These are phyloP conservation scores for Enteromius treurensis DNA, from an alignment of 2,797 vertebrate genomes.

Conservation along the genomic window DNA sequence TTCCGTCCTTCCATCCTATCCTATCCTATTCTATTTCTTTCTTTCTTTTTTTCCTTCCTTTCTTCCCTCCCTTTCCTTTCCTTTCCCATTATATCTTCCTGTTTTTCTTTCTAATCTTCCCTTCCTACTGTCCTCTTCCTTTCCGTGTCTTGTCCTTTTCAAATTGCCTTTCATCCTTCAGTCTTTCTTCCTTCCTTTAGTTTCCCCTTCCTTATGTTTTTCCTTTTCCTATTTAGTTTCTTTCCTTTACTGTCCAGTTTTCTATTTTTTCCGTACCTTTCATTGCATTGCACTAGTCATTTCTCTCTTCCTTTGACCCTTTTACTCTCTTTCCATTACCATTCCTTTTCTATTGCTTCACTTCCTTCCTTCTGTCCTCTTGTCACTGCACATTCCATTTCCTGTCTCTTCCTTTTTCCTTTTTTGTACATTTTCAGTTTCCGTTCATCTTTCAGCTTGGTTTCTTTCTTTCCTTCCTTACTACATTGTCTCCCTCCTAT, in stretches of 20 bases:
- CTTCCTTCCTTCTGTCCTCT: not conserved
- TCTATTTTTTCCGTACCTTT: conserved; percentile 39
- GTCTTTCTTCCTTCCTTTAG: no score
- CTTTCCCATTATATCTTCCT: not conserved
- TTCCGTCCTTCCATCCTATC: not conserved
- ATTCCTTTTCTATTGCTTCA: not conserved
- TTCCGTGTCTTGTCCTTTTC: not conserved
- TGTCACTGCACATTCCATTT: not conserved
- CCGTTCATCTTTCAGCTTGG: not conserved
- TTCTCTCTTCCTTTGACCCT: not conserved
- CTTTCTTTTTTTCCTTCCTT: not conserved
- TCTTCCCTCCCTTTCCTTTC: conserved; percentile 29
- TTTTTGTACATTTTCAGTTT: not conserved
- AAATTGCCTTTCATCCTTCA: not conserved
- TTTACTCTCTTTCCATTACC: not conserved
- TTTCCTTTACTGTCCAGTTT: not conserved
- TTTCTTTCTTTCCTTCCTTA: not conserved
- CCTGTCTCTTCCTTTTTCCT: not conserved
- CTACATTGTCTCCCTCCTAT: no score
- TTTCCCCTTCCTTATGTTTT: not conserved
- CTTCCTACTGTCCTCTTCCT: not conserved
- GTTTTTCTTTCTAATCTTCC: not conserved
- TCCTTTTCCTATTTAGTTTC: conserved; percentile 18
- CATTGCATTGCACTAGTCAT: not conserved
- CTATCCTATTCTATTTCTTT: not conserved